These are phyloP conservation scores for Micromys minutus DNA, from an alignment of 2,113 vertebrate species.

Conservation along the genomic window DNA sequence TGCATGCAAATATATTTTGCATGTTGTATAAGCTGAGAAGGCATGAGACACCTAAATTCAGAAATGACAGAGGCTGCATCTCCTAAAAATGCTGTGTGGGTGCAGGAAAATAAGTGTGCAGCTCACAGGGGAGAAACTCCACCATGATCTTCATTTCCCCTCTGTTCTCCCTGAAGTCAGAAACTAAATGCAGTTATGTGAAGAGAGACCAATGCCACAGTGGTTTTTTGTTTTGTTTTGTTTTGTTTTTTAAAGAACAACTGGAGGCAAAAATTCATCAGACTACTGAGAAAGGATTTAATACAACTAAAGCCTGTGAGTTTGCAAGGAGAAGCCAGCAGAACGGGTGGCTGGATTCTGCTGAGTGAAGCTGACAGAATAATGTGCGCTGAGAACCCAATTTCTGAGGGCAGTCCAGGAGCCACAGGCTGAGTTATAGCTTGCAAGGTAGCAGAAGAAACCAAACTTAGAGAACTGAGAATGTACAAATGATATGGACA, in stretches of 20 bases:
- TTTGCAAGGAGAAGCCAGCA: neutral
- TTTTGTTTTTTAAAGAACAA: neutral
- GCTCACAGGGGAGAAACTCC: fast-evolving
- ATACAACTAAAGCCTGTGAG: neutral
- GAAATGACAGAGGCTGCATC: neutral
- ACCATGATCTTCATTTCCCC: neutral
- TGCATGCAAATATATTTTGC: neutral
- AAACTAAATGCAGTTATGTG: conserved; percentile 27
- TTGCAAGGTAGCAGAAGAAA: neutral
- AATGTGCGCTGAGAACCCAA: neutral
- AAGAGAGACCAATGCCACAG: neutral
- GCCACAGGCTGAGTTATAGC: neutral
- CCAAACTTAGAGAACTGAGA: neutral
- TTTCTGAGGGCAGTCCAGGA: neutral
- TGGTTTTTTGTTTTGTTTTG: neutral
- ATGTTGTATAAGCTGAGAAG: neutral
- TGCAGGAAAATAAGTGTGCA: neutral
- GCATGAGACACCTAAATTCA: neutral
- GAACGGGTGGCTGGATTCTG: neutral
- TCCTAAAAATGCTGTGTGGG: neutral
- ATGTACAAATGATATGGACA: neutral
- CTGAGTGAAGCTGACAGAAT: neutral
- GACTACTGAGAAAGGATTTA: neutral
- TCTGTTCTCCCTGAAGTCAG: neutral
- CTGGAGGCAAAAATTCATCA: neutral